phyloP scores from a whole-genome alignment of 1,140 invertebrate genomes.

The Mactra quadrangularis region DNA sequence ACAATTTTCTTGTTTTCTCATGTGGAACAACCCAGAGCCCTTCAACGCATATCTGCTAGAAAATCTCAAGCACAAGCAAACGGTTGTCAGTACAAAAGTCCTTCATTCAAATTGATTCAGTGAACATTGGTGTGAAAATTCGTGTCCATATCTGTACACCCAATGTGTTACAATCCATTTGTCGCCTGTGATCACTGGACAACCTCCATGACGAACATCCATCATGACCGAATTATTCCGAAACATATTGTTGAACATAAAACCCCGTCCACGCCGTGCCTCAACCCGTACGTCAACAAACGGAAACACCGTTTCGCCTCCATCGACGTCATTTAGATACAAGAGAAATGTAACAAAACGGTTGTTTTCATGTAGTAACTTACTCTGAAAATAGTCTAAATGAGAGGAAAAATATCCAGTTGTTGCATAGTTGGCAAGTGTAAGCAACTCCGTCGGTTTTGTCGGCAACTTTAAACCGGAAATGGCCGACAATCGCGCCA shows the following conservation, averaged over 20 bases:
- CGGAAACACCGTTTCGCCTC: slow-evolving; percentile 1
- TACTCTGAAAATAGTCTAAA: background rate
- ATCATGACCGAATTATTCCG: background rate
- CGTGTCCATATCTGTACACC: background rate
- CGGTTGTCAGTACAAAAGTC: too few relatives aligned
- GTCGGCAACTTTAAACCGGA: background rate
- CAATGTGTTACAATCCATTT: slow-evolving; percentile 1
- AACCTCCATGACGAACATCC: background rate
- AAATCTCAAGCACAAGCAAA: too few relatives aligned
- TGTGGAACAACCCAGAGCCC: too few relatives aligned
- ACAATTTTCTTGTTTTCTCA: too few relatives aligned
- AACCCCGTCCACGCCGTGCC: background rate
- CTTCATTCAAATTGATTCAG: background rate
- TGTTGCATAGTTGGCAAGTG: background rate
- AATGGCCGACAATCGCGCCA: background rate
- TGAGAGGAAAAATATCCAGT: background rate
- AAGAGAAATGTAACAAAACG: background rate
- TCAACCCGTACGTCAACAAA: slow-evolving; percentile 1
- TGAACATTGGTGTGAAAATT: slow-evolving; percentile 2
- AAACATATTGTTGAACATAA: background rate
- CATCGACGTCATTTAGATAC: slow-evolving; percentile 10
- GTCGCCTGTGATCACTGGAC: background rate
- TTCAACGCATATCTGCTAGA: too few relatives aligned
- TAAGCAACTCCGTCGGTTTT: background rate
- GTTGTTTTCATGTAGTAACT: background rate